Percentiles rank a stretch among this genome's conserved stretches.
phyloP scores from a whole-genome alignment of 2,888 invertebrate species.

The Phytoseiulus persimilis region DNA sequence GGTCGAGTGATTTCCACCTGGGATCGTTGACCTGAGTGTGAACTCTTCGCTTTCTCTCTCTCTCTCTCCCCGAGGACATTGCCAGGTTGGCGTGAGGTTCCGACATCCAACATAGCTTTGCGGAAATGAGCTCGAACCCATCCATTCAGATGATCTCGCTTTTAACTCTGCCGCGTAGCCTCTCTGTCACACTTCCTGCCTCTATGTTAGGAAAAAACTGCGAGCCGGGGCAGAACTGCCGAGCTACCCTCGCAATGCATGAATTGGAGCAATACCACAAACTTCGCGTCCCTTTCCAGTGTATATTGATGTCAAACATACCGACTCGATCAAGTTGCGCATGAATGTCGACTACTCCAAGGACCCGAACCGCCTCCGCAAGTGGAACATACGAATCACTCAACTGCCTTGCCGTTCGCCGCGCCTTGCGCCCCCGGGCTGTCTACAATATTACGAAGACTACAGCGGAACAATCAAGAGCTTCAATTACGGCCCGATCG shows the following conservation, averaged over 20 bases:
- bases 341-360: slow-evolving; percentile 35
- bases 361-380: slow-evolving; percentile 27
- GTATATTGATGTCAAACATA: slow-evolving; percentile 19
- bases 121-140: background rate
- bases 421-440: slow-evolving; percentile 13
- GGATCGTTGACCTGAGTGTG: background rate
- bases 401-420: slow-evolving; percentile 24
- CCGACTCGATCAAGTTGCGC: slow-evolving; percentile 31
- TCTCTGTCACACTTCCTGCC: background rate
- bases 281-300: background rate
- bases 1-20: background rate
- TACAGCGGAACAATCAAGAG: slow-evolving; percentile 32
- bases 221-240: background rate
- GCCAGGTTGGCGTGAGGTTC: background rate
- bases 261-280: background rate
- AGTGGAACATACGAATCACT: slow-evolving; percentile 26
- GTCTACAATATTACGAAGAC: slow-evolving; percentile 19
- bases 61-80: background rate
- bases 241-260: too few species aligned
- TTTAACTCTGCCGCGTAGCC: background rate
- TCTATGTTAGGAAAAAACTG: background rate
- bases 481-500: slow-evolving; percentile 20
- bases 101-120: background rate
- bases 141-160: background rate
- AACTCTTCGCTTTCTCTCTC: background rate